Evolutionary conservation across 2,888 invertebrate genomes (phyloP).

Genomic region (Encarsia formosa): DNA sequence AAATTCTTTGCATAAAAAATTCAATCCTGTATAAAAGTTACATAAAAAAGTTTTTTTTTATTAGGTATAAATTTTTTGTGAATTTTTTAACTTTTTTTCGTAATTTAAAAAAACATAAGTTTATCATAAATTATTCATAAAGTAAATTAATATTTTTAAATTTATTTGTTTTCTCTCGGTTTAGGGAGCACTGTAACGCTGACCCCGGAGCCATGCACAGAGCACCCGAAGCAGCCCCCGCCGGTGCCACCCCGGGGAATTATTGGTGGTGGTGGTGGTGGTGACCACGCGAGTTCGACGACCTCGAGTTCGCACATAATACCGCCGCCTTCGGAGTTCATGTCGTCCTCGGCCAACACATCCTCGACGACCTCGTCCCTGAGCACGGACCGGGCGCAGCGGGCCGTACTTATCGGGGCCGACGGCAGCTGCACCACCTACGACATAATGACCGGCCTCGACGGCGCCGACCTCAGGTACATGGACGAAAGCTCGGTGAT

Average conservation of each 20-base stretch:
- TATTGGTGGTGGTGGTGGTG: no score
- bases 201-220: conserved; percentile 46
- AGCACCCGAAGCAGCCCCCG: conserved; percentile 59
- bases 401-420: conserved; percentile 24
- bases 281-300: conserved; percentile 34
- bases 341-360: conserved; percentile 62
- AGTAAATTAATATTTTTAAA: not conserved
- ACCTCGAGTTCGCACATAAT: conserved; percentile 53
- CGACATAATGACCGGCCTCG: conserved; percentile 74
- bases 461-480: conserved; percentile 80
- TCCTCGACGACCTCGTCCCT: conserved; percentile 53
- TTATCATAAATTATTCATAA: not conserved
- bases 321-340: conserved; percentile 52
- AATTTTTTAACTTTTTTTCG: no score
- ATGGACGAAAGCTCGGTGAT: conserved; percentile 90
- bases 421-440: conserved; percentile 57
- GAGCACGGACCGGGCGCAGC: conserved; percentile 23
- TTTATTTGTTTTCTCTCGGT: not conserved
- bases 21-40: no score
- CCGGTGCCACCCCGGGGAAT: conserved; percentile 47
- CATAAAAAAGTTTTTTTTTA: no score
- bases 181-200: conserved; percentile 46
- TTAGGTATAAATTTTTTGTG: no score
- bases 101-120: no score
- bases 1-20: no score